Evolutionary conservation across 2,797 vertebrate species (phyloP).

Genomic region (Phoxinus dragarum): DNA sequence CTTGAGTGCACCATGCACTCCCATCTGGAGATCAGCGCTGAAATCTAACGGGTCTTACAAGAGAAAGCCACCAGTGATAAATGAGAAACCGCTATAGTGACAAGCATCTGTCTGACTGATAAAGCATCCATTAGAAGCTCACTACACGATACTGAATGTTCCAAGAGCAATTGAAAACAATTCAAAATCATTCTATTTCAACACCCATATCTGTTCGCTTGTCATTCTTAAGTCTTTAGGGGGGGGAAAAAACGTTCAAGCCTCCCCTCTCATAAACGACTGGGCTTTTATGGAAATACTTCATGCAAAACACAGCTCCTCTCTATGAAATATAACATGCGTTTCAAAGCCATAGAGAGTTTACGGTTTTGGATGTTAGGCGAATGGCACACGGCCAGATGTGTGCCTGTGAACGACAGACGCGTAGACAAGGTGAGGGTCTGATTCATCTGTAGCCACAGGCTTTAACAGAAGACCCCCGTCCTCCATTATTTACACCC

Average conservation of each 20-base stretch:
- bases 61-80: conserved; percentile 52
- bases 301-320: conserved; percentile 7
- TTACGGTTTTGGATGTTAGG: conserved; percentile 14
- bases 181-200: not conserved
- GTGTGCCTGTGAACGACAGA: not conserved
- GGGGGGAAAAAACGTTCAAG: not conserved
- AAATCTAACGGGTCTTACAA: conserved; percentile 62
- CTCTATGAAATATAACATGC: not conserved
- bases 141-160: not conserved
- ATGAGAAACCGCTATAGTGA: conserved; percentile 48
- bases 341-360: not conserved
- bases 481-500: conserved; percentile 5
- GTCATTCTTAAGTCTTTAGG: not conserved
- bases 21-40: conserved; percentile 48
- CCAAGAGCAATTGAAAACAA: not conserved
- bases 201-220: not conserved
- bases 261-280: not conserved
- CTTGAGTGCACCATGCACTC: conserved; percentile 58
- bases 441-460: conserved; percentile 52
- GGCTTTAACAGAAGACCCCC: conserved; percentile 59
- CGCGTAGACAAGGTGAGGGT: conserved; percentile 13
- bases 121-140: conserved; percentile 28
- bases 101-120: conserved; percentile 31
- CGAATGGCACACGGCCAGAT: not conserved
- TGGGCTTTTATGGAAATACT: conserved; percentile 2